Evolutionary conservation across 2,113 vertebrate species (phyloP), one percentile per base, ranked within the genome.

Genomic region (Bolborhynchus lineola): DNA sequence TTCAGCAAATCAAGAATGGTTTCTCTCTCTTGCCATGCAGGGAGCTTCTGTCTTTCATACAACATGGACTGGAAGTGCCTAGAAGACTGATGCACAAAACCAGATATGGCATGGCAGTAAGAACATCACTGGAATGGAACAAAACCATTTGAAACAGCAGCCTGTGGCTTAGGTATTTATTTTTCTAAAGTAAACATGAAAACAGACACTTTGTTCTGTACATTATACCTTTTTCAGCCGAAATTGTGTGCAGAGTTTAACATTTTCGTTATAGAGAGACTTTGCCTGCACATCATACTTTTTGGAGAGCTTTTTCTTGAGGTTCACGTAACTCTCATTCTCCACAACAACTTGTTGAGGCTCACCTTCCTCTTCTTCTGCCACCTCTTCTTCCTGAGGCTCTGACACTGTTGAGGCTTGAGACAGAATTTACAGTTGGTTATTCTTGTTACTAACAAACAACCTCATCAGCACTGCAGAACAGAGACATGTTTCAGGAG

Each of bases 21-120:
- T 82, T 98, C 97, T 93, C 97, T 98, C 97, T 99, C 98, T 83
- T 98, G 97, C 99, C 99, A 99, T 0, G 99, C 99, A 31, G 99
- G 99, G 28, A 99, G 99, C 60, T 98, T 99, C 88, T 98, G 98
- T 90, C 99, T 98, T 96, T 99, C 99, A 93, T 98, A 98, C 74
- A 99, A 96, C 98, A 99, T 98, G 68, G 99, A 98, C 79, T 96
- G 97, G 94, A 99, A 99, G 49, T 97, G 98, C 94, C 98, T 98
- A 79, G 98, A 99, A 83, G 98, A 98, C 99, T 99, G 93, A 70
- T 26, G 92, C 84, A 96, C 19, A 88, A 63, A 88, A 88, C 2
- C 49, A 85, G 47, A 86, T 20, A 91, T 3, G 33, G 52, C 37
- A 70, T 8, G 23, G 6, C 26, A 47, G 28, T 89, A 72, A 91